These are phyloP conservation scores for Ceyx margarethae DNA, from an alignment of 2,113 vertebrate genomes.

Conservation along the genomic window DNA sequence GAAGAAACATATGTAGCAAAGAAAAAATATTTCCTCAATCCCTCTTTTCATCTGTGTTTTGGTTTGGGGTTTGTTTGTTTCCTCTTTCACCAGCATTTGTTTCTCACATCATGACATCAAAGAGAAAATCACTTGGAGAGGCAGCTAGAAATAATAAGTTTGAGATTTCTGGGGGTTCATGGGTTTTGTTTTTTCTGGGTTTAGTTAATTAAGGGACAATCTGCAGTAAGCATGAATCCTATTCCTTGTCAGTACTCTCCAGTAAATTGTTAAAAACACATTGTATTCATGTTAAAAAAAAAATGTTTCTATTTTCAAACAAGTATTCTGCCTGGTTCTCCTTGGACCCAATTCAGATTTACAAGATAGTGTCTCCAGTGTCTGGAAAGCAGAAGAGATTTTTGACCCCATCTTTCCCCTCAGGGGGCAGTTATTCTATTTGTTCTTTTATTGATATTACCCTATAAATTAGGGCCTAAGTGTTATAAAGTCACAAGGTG, in stretches of 20 bases:
- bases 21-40: not conserved
- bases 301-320: not conserved
- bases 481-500: not conserved
- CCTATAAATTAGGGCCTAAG: slow-evolving; percentile 19
- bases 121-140: not conserved
- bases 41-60: not conserved
- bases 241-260: not conserved
- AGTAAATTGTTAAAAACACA: not conserved
- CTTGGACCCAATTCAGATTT: not conserved
- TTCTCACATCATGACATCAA: accelerated
- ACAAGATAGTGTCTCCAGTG: not conserved
- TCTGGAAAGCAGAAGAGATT: not conserved
- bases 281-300: not conserved
- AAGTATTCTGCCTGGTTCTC: not conserved
- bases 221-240: not conserved
- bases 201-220: not conserved
- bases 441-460: not conserved
- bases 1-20: not conserved
- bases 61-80: not conserved
- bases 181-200: not conserved
- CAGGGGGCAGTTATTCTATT: not conserved
- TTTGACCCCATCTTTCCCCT: not conserved
- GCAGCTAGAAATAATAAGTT: not conserved
- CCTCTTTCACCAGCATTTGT: not conserved
- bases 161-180: not conserved